Percentiles rank a stretch among this genome's conserved stretches.
phyloP scores from a whole-genome alignment of 2,113 vertebrate species.

The Phylloscopus trochiloides region DNA sequence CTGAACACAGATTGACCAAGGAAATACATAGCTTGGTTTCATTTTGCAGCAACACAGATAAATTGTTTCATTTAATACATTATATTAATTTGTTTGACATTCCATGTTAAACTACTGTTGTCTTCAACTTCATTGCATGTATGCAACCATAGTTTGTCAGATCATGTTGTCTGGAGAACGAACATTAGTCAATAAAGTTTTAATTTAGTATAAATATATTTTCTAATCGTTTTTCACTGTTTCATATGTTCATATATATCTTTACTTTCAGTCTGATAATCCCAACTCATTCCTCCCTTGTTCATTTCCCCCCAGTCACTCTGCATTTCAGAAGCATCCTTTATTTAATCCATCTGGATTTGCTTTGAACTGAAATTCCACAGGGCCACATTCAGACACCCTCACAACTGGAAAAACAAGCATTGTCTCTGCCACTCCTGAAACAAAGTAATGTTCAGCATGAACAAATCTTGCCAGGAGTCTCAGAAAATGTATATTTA shows the following conservation, averaged over 20 bases:
- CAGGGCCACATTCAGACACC: not conserved
- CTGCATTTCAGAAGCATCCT: not conserved
- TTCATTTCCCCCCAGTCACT: not conserved
- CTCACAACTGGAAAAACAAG: not conserved
- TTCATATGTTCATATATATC: not conserved
- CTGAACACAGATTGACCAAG: conserved; percentile 61
- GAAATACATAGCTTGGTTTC: conserved; percentile 57
- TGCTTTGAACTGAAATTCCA: not conserved
- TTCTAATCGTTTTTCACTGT: conserved; percentile 30
- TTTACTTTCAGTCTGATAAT: not conserved
- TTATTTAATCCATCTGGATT: conserved; percentile 15
- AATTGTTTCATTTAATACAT: conserved; percentile 71
- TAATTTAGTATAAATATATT: conserved; percentile 82
- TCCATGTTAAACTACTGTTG: conserved; percentile 87
- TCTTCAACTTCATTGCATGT: conserved; percentile 85
- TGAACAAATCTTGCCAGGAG: not conserved
- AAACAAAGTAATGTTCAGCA: not conserved
- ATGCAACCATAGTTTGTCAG: conserved; percentile 75
- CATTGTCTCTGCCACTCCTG: not conserved
- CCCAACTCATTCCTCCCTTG: not conserved
- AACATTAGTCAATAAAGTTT: conserved; percentile 98
- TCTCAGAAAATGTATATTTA: not conserved
- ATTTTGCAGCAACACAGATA: conserved; percentile 70
- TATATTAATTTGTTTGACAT: conserved; percentile 79
- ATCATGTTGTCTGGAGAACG: conserved; percentile 86